phyloP scores from a whole-genome alignment of 2,797 vertebrate species.

The Geotrypetes seraphini region DNA sequence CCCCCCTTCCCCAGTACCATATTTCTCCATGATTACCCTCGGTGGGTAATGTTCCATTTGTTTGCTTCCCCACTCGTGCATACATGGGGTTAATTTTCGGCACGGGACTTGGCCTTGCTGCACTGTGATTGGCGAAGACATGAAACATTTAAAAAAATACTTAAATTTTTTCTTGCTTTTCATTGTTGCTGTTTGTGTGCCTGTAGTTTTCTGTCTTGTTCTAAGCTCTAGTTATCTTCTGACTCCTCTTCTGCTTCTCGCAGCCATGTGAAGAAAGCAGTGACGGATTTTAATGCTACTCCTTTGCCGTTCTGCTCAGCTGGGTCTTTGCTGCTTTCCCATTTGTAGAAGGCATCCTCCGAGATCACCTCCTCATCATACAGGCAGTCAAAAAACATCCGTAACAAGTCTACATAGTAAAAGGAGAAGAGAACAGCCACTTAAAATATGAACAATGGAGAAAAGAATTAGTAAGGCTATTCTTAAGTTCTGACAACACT shows the following conservation, averaged over 20 bases:
- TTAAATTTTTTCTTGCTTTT: conserved; percentile 47
- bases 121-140: conserved; percentile 64
- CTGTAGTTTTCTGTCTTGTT: conserved; percentile 29
- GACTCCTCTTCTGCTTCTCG: conserved; percentile 95
- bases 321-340: conserved; percentile 91
- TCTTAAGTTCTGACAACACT: too few relatives aligned
- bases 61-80: conserved; percentile 56
- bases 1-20: too few relatives aligned
- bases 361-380: conserved; percentile 97
- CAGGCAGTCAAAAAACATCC: conserved; percentile 97
- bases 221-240: conserved; percentile 83
- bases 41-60: conserved; percentile 25
- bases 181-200: conserved; percentile 1
- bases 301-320: conserved; percentile 88
- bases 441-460: too few relatives aligned
- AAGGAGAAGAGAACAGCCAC: neutral
- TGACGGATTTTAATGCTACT: conserved; percentile 89
- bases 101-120: conserved; percentile 62
- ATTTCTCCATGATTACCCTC: conserved; percentile 61
- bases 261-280: conserved; percentile 93
- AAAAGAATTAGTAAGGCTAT: too few relatives aligned
- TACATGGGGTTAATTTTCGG: conserved; percentile 43
- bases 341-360: conserved; percentile 93
- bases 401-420: conserved; percentile 70
- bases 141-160: conserved; percentile 66